Evolutionary conservation across 2,888 invertebrate genomes (phyloP).

Genomic region (Napeogenes inachia): DNA sequence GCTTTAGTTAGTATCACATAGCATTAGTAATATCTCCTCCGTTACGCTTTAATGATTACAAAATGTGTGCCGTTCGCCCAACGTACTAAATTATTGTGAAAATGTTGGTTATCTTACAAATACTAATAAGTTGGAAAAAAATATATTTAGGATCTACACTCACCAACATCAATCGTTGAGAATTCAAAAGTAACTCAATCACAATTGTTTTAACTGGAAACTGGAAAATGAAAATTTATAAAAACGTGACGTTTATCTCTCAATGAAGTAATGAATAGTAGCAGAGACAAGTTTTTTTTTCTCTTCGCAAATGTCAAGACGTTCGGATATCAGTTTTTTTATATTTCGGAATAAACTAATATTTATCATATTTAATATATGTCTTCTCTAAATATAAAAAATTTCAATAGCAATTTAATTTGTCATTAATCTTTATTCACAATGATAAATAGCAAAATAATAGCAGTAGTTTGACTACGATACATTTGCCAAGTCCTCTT

Average conservation of each 20-base stretch:
- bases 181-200: slow-evolving; percentile 8
- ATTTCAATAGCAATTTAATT: no score
- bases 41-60: slow-evolving; percentile 21
- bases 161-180: slow-evolving; percentile 13
- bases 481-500: no score
- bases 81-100: slow-evolving; percentile 22
- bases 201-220: slow-evolving; percentile 8
- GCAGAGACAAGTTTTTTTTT: slow-evolving; percentile 16
- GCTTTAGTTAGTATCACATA: slow-evolving; percentile 6
- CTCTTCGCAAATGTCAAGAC: slow-evolving; percentile 6
- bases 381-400: not conserved
- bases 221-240: slow-evolving; percentile 18
- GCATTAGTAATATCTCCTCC: slow-evolving; percentile 11
- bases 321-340: not conserved
- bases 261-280: slow-evolving; percentile 14
- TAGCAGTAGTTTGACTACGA: no score
- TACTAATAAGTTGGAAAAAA: slow-evolving; percentile 4
- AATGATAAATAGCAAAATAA: no score
- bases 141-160: slow-evolving; percentile 10
- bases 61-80: slow-evolving; percentile 22
- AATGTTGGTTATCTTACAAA: not conserved
- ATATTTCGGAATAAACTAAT: not conserved
- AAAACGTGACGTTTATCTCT: slow-evolving; percentile 22
- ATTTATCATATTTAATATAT: not conserved
- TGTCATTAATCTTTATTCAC: not conserved